phyloP scores from a whole-genome alignment of 1,140 invertebrate genomes.

The Hycleus phaleratus region DNA sequence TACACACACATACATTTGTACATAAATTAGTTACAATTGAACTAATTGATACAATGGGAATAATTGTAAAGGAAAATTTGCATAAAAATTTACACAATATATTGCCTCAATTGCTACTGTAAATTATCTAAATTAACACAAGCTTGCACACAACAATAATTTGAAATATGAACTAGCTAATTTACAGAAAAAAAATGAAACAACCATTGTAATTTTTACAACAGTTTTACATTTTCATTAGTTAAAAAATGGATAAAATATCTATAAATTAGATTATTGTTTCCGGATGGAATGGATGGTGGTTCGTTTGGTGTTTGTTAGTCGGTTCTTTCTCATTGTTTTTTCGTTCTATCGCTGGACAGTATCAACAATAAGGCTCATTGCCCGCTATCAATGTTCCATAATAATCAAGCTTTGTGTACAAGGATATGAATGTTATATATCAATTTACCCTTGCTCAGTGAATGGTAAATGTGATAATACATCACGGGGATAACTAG shows the following conservation, averaged over 20 bases:
- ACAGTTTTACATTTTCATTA: too few relatives aligned
- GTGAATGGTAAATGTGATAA: conserved; percentile 28
- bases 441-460: conserved; percentile 28
- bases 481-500: conserved; percentile 22
- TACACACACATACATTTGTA: too few relatives aligned
- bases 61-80: too few relatives aligned
- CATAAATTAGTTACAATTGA: too few relatives aligned
- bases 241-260: background rate
- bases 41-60: too few relatives aligned
- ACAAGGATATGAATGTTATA: conserved; percentile 28
- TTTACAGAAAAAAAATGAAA: too few relatives aligned
- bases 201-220: too few relatives aligned
- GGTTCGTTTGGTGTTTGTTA: background rate
- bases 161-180: too few relatives aligned
- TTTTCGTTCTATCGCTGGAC: background rate
- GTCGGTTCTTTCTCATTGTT: conserved; percentile 4
- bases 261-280: conserved; percentile 12
- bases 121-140: too few relatives aligned
- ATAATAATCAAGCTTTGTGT: conserved; percentile 26
- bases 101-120: too few relatives aligned
- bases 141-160: too few relatives aligned
- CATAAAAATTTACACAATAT: too few relatives aligned
- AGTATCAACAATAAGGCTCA: conserved; percentile 14
- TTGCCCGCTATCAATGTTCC: conserved; percentile 17
- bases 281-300: conserved; percentile 3